Evolutionary conservation across 2,888 invertebrate genomes (phyloP).

Genomic region (Steinernema carpocapsae): DNA sequence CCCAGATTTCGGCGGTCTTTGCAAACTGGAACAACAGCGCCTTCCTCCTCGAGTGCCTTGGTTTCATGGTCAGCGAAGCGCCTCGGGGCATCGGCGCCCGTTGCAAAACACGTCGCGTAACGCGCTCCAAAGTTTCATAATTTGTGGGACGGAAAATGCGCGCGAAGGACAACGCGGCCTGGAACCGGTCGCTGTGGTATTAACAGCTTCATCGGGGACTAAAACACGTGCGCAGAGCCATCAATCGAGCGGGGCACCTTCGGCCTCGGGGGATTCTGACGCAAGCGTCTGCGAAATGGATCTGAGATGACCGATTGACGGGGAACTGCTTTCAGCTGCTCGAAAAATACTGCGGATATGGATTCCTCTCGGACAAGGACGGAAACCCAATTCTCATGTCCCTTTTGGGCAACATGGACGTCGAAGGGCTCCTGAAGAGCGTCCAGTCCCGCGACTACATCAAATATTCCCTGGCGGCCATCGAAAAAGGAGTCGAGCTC

Average conservation of each 20-base stretch:
- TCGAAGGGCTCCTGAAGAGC: slow-evolving; percentile 66
- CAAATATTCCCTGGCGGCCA: slow-evolving; percentile 67
- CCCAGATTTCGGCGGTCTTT: background rate
- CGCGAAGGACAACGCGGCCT: background rate
- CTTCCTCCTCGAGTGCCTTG: background rate
- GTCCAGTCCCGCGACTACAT: slow-evolving; percentile 68
- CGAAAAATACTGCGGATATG: slow-evolving; percentile 68
- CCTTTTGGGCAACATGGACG: slow-evolving; percentile 67
- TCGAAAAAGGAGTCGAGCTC: slow-evolving; percentile 65
- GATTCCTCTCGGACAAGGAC: slow-evolving; percentile 66
- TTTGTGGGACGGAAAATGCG: background rate
- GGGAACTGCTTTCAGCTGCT: slow-evolving; percentile 59
- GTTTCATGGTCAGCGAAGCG: slow-evolving; percentile 25
- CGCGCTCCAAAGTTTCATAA: slow-evolving; percentile 30
- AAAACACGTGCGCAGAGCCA: background rate
- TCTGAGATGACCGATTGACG: background rate
- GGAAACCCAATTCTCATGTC: slow-evolving; percentile 68
- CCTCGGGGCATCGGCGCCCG: slow-evolving; percentile 25
- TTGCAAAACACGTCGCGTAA: slow-evolving; percentile 27
- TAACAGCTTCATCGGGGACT: background rate
- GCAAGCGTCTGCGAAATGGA: slow-evolving; percentile 10
- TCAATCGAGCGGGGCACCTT: background rate
- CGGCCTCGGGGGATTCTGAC: slow-evolving; percentile 1
- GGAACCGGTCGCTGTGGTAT: slow-evolving; percentile 9
- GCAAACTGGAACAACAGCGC: slow-evolving; percentile 24